Conservation (phyloP, 2,888 invertebrate species). For the Cephalotes varians region DNA sequence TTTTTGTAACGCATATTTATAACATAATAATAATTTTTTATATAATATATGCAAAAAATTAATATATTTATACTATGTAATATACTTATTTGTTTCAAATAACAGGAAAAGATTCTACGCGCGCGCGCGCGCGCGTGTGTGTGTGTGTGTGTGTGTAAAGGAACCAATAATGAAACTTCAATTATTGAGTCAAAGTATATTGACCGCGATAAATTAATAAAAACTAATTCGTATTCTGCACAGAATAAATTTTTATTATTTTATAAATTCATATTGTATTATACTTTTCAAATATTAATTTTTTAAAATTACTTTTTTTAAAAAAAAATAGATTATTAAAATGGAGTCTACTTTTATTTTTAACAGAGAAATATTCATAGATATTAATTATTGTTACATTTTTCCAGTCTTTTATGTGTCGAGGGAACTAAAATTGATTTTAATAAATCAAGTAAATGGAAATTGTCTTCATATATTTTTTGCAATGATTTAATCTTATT, state of each 20-base stretch:
- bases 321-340: background rate
- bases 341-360: background rate
- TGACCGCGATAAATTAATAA: background rate
- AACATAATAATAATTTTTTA: background rate
- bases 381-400: background rate
- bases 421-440: background rate
- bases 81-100: background rate
- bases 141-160: no score
- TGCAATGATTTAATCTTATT: background rate
- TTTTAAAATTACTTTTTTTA: constrained; percentile 5
- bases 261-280: constrained; percentile 14
- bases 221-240: background rate
- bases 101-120: background rate
- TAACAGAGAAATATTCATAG: background rate
- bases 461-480: background rate
- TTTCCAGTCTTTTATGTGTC: background rate
- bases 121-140: no score
- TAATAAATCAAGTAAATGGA: background rate
- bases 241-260: constrained; percentile 12
- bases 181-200: constrained; percentile 2
- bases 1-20: background rate
- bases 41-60: constrained; percentile 1
- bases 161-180: constrained; percentile 23
- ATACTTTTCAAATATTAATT: constrained; percentile 10
- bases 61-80: no score